These are phyloP conservation scores for Podargus strigoides DNA, from an alignment of 2,797 vertebrate genomes.

Conservation along the genomic window DNA sequence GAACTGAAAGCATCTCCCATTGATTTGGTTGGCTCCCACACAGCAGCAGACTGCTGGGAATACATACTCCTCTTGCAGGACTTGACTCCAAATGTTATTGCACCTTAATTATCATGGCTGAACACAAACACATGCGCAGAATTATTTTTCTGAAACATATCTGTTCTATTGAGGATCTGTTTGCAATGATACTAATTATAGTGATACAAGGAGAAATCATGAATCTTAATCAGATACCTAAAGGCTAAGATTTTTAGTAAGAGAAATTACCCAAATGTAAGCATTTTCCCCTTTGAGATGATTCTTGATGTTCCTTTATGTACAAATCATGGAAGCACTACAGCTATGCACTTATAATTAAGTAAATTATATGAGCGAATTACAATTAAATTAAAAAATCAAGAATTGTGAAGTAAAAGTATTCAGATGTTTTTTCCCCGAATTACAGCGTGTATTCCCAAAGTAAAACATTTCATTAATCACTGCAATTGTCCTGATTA, in stretches of 20 bases:
- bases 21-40: background rate
- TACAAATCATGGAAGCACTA: constrained; percentile 17
- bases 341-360: background rate
- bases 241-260: background rate
- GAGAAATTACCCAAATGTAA: background rate
- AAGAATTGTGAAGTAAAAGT: background rate
- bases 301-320: constrained; percentile 17
- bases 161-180: background rate
- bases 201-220: background rate
- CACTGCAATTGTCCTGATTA: background rate
- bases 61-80: background rate
- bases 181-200: constrained; percentile 16
- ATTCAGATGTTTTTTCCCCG: background rate
- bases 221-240: constrained; percentile 26
- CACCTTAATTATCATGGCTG: background rate
- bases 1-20: background rate
- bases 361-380: background rate
- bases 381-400: background rate
- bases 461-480: background rate
- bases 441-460: background rate
- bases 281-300: constrained; percentile 7
- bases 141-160: background rate
- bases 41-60: background rate
- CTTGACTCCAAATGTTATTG: background rate
- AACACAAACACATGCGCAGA: background rate